Percentiles rank a stretch among this genome's conserved stretches.
Evolutionary conservation across 2,113 vertebrate genomes (phyloP).

Genomic region (Ceuthmochares aereus): DNA sequence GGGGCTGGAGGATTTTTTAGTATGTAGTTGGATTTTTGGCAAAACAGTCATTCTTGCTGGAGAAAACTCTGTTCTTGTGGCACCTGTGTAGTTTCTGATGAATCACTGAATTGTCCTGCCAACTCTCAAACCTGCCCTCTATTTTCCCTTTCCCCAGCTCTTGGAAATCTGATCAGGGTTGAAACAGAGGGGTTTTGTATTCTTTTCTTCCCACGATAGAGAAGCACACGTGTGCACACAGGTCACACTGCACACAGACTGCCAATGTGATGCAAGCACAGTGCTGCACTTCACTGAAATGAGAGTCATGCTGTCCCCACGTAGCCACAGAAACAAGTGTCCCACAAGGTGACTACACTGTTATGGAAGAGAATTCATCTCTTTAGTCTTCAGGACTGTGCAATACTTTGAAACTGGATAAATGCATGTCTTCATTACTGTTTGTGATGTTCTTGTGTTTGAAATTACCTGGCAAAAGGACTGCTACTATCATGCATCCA

Average conservation of each 20-base stretch:
- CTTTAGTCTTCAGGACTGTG: background rate
- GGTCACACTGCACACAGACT: background rate
- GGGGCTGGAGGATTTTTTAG: background rate
- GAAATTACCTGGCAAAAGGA: background rate
- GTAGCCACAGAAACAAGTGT: background rate
- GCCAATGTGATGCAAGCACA: background rate
- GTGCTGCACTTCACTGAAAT: background rate
- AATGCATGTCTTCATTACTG: background rate
- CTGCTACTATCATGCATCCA: background rate
- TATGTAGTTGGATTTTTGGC: background rate
- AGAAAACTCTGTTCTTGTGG: background rate
- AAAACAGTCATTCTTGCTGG: background rate
- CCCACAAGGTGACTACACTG: background rate
- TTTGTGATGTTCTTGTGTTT: background rate
- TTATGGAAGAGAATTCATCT: background rate
- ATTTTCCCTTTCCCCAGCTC: background rate
- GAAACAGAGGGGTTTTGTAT: background rate
- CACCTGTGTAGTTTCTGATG: background rate
- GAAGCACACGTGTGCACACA: background rate
- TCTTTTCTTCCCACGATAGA: background rate
- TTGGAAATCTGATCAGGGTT: background rate
- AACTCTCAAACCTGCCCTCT: background rate
- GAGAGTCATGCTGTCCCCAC: background rate
- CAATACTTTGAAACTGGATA: background rate
- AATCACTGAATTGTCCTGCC: slow-evolving; percentile 11